These are phyloP conservation scores for Cryptosula pallasiana DNA, from an alignment of 2,888 invertebrate genomes.

Conservation along the genomic window DNA sequence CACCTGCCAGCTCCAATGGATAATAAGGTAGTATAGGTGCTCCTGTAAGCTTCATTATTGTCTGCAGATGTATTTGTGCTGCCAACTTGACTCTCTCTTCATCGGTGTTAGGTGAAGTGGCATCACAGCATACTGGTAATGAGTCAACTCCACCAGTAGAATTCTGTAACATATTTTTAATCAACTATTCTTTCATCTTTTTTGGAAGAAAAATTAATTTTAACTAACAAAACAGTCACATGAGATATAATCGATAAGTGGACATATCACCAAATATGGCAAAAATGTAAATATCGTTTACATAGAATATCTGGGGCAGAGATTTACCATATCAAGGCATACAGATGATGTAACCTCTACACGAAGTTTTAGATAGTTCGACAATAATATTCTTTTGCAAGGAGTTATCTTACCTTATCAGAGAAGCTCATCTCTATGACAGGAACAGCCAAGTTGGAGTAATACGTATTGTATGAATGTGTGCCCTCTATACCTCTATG, in stretches of 20 bases:
- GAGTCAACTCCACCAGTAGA: slow-evolving; percentile 3
- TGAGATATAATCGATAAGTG: too few species aligned
- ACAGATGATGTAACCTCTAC: too few species aligned
- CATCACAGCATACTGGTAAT: slow-evolving; percentile 14
- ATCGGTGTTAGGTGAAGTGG: not conserved
- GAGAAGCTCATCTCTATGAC: slow-evolving; percentile 18
- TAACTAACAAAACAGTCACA: too few species aligned
- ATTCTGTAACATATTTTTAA: not conserved
- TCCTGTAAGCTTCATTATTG: slow-evolving; percentile 11
- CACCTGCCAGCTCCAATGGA: not conserved
- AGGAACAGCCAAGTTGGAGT: not conserved
- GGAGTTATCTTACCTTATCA: slow-evolving; percentile 2
- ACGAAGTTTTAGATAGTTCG: too few species aligned
- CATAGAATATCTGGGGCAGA: too few species aligned
- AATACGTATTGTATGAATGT: not conserved
- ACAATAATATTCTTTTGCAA: too few species aligned
- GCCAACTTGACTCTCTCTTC: slow-evolving; percentile 11
- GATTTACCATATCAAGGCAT: too few species aligned
- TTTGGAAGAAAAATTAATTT: too few species aligned
- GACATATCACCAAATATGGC: too few species aligned
- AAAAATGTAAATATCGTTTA: too few species aligned
- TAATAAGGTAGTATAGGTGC: slow-evolving; percentile 7
- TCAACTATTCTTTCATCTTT: too few species aligned
- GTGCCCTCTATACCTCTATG: not conserved
- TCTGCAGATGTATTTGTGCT: slow-evolving; percentile 18